Evolutionary conservation across 2,888 invertebrate species (phyloP), one percentile per base, ranked within the genome.

Genomic region (Microctonus hyperodae): DNA sequence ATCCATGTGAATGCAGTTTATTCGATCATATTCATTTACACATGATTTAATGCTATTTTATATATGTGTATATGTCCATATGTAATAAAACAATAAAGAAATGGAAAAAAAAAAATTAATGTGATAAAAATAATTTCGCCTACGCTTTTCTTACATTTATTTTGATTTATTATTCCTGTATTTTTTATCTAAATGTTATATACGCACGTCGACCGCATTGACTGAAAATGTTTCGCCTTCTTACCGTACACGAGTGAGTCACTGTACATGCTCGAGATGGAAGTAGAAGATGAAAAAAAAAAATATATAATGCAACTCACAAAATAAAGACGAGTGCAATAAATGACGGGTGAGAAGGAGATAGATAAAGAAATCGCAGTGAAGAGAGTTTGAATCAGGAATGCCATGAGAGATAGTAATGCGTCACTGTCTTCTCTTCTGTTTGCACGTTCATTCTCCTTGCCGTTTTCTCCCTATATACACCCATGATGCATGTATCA

Each of bases 371-470:
- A 74, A 74, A 71, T 71, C 69, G 69, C 69, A 61, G 65, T 67
- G 66, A 59, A 44, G 16, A 53, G n/a, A 71, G 48, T 31, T 20
- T 60, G 75, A 75, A 73, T 74, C 69, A 74, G 70, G 74, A 73
- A 72, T 73, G 76, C 68, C 73, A 71, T 75, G 75, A 73, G 77
- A 78, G 16, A 44, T 78, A 72, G 78, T 77, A 73, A 79, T 79
- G 73, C 73, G 73, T 79, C 79, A 78, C 79, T 79, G 79, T 79
- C 79, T 73, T 67, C 59, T 59, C 44, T 60, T 48, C 44, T 50
- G 44, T 60, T 48, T 23, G 23, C 40, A 22, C 13, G 37, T 58
- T 58, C 25, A 28, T 60, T 60, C 31, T 48, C 48, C 50, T 31
- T 28, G 22, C 20, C 44, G 5, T 16, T 44, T 44, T 44, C 44